Evolutionary conservation across 30 jellyfish, hydroid and myxozoan species (phyloP).

Genomic region (Aurelia aurita complex sp. Pacific): DNA sequence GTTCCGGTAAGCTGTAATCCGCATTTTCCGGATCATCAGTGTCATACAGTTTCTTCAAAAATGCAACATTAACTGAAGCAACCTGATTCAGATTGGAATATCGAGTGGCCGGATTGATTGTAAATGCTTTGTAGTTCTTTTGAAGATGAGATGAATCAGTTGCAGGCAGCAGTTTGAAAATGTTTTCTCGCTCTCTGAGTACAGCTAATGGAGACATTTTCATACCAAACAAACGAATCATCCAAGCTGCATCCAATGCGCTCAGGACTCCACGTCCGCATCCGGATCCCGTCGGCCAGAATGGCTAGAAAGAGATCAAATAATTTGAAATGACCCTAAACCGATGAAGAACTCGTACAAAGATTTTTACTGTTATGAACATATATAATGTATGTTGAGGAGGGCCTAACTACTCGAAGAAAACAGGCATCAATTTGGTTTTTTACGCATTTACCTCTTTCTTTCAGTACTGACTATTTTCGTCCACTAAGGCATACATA

Average conservation of each 20-base stretch:
- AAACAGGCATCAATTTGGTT: too few species aligned
- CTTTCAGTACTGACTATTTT: too few species aligned
- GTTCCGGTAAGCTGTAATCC: constrained; percentile 75
- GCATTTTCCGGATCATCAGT: constrained; percentile 97
- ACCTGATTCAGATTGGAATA: constrained; percentile 81
- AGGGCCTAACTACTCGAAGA: too few species aligned
- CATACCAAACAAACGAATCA: constrained; percentile 85
- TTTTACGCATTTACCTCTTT: too few species aligned
- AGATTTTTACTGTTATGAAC: too few species aligned
- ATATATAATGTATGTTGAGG: too few species aligned
- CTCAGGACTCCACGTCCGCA: constrained; percentile 97
- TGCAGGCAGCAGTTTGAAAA: constrained; percentile 91
- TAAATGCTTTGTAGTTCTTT: constrained; percentile 86
- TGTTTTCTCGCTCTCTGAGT: constrained; percentile 93
- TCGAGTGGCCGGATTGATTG: constrained; percentile 95
- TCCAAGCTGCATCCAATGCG: constrained; percentile 96
- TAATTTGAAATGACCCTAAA: background rate
- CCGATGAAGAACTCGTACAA: background rate
- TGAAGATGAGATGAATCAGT: constrained; percentile 83
- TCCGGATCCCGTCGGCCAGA: constrained; percentile 99
- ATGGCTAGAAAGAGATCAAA: constrained; percentile 83
- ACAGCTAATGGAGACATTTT: constrained; percentile 87
- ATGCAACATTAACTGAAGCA: constrained; percentile 45
- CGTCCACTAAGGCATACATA: too few species aligned
- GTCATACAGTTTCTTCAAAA: constrained; percentile 83